phyloP scores from a whole-genome alignment of 2,797 vertebrate species.

The Hafferia zeledoni region DNA sequence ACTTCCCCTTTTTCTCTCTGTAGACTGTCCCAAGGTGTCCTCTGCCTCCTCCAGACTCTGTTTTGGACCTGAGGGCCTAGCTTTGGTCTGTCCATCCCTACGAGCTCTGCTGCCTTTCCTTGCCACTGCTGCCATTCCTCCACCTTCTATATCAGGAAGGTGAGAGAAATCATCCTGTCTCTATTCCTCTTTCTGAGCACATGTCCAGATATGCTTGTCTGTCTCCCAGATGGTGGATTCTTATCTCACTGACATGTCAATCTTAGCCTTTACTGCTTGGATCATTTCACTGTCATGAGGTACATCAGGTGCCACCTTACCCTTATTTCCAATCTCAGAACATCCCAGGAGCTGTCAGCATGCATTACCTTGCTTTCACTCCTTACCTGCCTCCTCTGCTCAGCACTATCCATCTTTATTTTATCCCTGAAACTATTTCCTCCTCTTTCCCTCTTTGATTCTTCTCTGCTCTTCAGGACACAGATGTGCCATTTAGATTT shows the following conservation, averaged over 20 bases:
- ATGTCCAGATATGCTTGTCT: neutral
- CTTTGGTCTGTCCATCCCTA: neutral
- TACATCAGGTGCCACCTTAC: neutral
- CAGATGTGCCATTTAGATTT: neutral
- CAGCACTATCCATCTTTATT: neutral
- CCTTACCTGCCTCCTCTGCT: neutral
- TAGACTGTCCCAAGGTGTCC: neutral
- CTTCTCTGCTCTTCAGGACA: neutral
- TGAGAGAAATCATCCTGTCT: neutral
- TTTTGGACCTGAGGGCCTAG: neutral
- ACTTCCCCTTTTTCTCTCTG: neutral
- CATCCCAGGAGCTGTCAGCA: neutral
- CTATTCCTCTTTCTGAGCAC: neutral
- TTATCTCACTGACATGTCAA: neutral
- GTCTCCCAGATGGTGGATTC: neutral
- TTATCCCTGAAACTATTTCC: neutral
- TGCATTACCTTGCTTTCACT: neutral
- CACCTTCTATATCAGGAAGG: neutral
- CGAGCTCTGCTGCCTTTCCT: neutral
- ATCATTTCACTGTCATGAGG: neutral
- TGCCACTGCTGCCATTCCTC: neutral
- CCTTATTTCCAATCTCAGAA: neutral
- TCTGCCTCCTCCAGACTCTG: neutral
- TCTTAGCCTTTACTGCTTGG: neutral
- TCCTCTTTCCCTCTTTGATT: neutral